phyloP scores from a whole-genome alignment of 2,113 vertebrate species.

The Calonectris borealis region DNA sequence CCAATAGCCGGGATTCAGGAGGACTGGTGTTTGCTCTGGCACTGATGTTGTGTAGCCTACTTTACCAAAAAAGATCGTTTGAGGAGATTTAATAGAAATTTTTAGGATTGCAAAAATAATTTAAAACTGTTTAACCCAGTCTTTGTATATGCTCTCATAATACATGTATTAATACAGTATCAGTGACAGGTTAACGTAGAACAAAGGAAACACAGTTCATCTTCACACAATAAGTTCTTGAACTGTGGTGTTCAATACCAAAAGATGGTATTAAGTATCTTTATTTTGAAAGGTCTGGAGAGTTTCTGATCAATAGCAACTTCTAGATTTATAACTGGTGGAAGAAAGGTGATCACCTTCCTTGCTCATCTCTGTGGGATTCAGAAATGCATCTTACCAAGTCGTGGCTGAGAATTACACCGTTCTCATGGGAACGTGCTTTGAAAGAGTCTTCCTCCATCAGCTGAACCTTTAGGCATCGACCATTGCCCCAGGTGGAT shows the following conservation, averaged over 20 bases:
- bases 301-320: not conserved
- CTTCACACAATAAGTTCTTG: not conserved
- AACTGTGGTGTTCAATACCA: not conserved
- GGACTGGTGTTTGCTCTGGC: not conserved
- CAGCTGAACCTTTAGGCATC: not conserved
- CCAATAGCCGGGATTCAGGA: not conserved
- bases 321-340: not conserved
- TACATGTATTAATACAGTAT: not conserved
- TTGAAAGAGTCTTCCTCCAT: not conserved
- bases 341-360: not conserved
- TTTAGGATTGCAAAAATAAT: not conserved
- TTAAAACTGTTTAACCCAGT: not conserved
- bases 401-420: not conserved
- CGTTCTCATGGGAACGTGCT: not conserved
- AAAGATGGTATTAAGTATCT: not conserved
- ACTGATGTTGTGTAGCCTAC: not conserved
- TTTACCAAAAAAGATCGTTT: not conserved
- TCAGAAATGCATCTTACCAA: not conserved
- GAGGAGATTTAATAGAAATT: not conserved
- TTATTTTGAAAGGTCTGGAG: not conserved
- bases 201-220: not conserved
- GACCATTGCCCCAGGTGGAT: not conserved
- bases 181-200: not conserved
- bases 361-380: not conserved
- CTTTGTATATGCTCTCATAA: not conserved